These are phyloP conservation scores for Drosophila meridiana DNA, from an alignment of 2,888 invertebrate genomes.

Conservation along the genomic window DNA sequence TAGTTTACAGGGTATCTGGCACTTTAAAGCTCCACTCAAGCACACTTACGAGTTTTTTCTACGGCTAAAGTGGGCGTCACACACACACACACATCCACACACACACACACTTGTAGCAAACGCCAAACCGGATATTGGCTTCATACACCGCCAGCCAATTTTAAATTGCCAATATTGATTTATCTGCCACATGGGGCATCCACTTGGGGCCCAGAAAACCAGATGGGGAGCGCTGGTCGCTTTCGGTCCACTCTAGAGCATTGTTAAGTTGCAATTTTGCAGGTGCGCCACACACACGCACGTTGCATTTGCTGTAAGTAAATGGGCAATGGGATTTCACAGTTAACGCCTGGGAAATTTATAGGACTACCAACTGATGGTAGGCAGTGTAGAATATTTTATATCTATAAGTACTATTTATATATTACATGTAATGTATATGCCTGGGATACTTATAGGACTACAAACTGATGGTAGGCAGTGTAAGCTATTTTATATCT, in stretches of 20 bases:
- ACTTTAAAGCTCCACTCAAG: not conserved
- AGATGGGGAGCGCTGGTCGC: slow-evolving; percentile 22
- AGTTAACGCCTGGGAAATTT: slow-evolving; percentile 74
- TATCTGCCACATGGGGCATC: slow-evolving; percentile 76
- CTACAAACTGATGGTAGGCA: too few relatives aligned
- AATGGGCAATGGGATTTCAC: slow-evolving; percentile 74
- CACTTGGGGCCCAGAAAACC: slow-evolving; percentile 40
- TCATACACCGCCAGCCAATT: slow-evolving; percentile 80
- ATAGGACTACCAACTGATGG: slow-evolving; percentile 63
- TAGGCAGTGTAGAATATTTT: slow-evolving; percentile 18
- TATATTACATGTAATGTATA: not conserved
- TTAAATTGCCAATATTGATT: slow-evolving; percentile 81
- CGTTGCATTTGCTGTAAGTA: slow-evolving; percentile 62
- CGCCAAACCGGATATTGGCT: slow-evolving; percentile 79
- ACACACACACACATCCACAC: not conserved
- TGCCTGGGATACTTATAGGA: too few relatives aligned
- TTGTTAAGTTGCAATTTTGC: slow-evolving; percentile 79
- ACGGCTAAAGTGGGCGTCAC: slow-evolving; percentile 37
- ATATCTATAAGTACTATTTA: slow-evolving; percentile 1
- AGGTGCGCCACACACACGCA: slow-evolving; percentile 48
- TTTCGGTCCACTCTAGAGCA: slow-evolving; percentile 59
- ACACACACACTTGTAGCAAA: slow-evolving; percentile 31
- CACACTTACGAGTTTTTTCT: not conserved
- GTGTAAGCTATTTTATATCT: not conserved
- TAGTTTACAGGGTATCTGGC: not conserved